Percentiles rank a stretch among this genome's conserved stretches.
phyloP scores from a whole-genome alignment of 1,140 invertebrate species.

The Phocides pigmalion region DNA sequence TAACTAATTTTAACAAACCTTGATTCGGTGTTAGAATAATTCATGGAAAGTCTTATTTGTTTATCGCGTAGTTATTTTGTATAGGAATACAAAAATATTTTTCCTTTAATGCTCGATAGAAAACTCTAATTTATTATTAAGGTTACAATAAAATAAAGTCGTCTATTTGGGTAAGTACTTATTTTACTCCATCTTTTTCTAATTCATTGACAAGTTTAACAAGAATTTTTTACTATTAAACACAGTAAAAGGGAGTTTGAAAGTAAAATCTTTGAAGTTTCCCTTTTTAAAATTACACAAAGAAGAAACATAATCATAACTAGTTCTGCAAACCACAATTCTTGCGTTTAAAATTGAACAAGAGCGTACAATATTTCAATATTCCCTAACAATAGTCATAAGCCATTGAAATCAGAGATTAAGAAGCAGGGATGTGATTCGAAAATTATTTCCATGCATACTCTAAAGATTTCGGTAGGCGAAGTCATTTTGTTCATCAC shows the following conservation, averaged over 20 bases:
- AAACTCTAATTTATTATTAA: no score
- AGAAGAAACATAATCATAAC: conserved; percentile 11
- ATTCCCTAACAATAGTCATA: conserved; percentile 17
- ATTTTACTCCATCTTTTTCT: no score
- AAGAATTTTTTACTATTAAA: no score
- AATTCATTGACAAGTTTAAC: no score
- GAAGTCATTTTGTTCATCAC: conserved; percentile 56
- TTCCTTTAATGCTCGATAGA: no score
- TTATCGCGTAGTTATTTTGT: no score
- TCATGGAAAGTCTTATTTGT: no score
- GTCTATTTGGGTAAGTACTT: no score
- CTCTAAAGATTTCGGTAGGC: conserved; percentile 56
- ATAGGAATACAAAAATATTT: no score
- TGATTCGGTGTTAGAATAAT: no score
- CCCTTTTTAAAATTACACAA: conserved; percentile 1
- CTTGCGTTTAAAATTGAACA: conserved; percentile 13
- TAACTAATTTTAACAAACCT: no score
- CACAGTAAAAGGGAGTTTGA: neutral
- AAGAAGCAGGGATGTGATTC: conserved; percentile 17
- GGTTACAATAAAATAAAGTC: no score
- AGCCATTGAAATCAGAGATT: conserved; percentile 21
- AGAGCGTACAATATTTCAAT: conserved; percentile 23
- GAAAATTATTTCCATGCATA: conserved; percentile 26
- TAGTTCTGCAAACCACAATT: conserved; percentile 16
- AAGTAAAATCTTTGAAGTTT: neutral